A percentile compares a stretch with the other conserved stretches of the same genome.
Evolutionary conservation across 1,140 invertebrate genomes (phyloP).

Genomic region (Oryctes rhinoceros): DNA sequence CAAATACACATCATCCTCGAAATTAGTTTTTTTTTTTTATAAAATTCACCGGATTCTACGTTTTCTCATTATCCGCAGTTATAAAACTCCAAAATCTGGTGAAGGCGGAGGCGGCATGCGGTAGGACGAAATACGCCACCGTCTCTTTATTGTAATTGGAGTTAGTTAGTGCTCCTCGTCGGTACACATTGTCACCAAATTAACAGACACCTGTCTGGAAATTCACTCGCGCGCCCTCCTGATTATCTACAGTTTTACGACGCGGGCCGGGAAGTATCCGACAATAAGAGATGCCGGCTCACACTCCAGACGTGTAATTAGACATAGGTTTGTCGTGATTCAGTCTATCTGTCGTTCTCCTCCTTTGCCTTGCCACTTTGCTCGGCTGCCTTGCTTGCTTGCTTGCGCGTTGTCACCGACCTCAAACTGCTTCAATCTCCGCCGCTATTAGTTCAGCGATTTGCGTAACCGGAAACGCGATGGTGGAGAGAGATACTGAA

Average conservation of each 20-base stretch:
- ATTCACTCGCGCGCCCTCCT: slow-evolving; percentile 45
- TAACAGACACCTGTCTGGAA: slow-evolving; percentile 58
- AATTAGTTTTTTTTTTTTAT: neutral
- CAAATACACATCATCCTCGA: no score
- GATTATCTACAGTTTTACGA: slow-evolving; percentile 54
- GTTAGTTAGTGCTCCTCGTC: slow-evolving; percentile 49
- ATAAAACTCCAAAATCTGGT: slow-evolving; percentile 27
- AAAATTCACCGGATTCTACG: neutral
- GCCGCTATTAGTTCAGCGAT: slow-evolving; percentile 42
- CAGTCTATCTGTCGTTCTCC: slow-evolving; percentile 45
- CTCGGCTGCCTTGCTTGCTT: slow-evolving; percentile 25
- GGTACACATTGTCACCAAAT: slow-evolving; percentile 59
- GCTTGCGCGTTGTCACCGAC: slow-evolving; percentile 41
- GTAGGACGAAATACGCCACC: slow-evolving; percentile 4
- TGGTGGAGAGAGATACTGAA: neutral
- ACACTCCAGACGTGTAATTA: slow-evolving; percentile 54
- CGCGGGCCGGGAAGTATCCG: slow-evolving; percentile 42
- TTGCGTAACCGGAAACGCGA: slow-evolving; percentile 20
- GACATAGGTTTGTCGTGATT: slow-evolving; percentile 54
- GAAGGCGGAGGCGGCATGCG: neutral
- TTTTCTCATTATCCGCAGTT: neutral
- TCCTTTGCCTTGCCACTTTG: slow-evolving; percentile 42
- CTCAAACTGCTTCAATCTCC: slow-evolving; percentile 37
- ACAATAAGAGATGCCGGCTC: slow-evolving; percentile 39
- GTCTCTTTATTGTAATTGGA: slow-evolving; percentile 51